Evolutionary conservation across 2,888 invertebrate species (phyloP), one percentile per base, ranked within the genome.

Genomic region (Macrosiphum euphorbiae): DNA sequence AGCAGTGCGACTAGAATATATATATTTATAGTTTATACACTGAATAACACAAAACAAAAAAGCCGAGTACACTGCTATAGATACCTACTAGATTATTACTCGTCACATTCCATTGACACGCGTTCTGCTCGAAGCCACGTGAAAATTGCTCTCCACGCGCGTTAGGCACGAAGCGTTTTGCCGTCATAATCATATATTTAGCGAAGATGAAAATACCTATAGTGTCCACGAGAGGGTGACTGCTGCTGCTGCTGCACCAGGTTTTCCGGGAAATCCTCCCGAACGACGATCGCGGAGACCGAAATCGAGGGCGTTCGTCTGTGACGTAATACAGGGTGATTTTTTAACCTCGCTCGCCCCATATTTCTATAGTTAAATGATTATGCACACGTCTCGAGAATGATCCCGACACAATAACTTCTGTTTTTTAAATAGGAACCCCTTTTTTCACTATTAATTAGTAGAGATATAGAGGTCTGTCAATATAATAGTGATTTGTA

Each of bases 31-130:
- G n/a, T n/a, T n/a, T 5, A n/a, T 26, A 78, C 35, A 88, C 88
- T 52, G 61, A 84, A 84, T 41, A 88, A 67, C 55, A 86, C 47
- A 67, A 41, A 85, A 91, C 52, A 84, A 91, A 92, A 92, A 87
- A 87, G 24, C 41, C 78, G 28, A 13, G 24, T 67, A 55, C 58
- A 90, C 85, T 61, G 61, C 10, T 61, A n/a, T 11, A n/a, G n/a
- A 3, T 3, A 52, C 20, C 52, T 20, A 52, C 20, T n/a, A 67
- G n/a, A 67, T 67, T 67, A 86, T 90, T 90, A 93, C 90, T 90
- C 94, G 94, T 94, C 94, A 90, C 90, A 94, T 94, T 94, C 90
- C 90, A 90, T 94, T 90, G 94, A 90, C 92, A 89, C 85, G 92
- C 89, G 90, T 90, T 94, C 94, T 90, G 94, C 61, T 90, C 90